phyloP scores from a whole-genome alignment of 2,113 vertebrate species.

The Puma concolor region DNA sequence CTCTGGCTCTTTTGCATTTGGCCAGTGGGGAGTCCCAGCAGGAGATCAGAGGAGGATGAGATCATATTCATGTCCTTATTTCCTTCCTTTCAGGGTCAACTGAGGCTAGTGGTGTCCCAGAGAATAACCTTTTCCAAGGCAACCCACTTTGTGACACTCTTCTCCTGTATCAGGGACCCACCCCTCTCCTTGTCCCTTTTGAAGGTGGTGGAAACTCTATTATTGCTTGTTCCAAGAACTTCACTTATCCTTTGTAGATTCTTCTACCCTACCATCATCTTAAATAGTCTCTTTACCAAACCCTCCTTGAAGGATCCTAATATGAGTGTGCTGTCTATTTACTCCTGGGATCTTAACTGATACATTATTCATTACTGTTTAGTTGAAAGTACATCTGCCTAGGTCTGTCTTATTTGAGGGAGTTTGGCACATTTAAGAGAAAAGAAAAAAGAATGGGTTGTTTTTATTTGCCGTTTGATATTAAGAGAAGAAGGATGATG shows the following conservation, averaged over 20 bases:
- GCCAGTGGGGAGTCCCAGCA: not conserved
- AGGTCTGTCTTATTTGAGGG: not conserved
- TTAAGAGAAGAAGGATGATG: not conserved
- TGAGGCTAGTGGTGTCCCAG: not conserved
- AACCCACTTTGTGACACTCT: not conserved
- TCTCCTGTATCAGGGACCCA: too few relatives aligned
- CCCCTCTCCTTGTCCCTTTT: not conserved
- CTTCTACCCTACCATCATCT: not conserved
- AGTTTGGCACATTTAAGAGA: not conserved
- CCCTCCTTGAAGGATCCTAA: not conserved
- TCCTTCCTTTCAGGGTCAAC: not conserved
- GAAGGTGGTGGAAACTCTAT: not conserved
- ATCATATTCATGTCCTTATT: not conserved
- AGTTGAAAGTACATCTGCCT: not conserved
- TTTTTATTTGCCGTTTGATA: not conserved
- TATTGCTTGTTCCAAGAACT: not conserved
- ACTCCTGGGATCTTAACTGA: not conserved
- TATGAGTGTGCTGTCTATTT: not conserved
- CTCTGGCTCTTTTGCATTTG: not conserved
- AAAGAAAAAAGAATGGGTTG: not conserved
- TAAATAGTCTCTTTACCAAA: not conserved
- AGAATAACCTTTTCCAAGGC: not conserved
- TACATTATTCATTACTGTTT: not conserved
- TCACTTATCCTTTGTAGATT: not conserved
- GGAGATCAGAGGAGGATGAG: not conserved